phyloP scores from a whole-genome alignment of 2,113 vertebrate species.

The Microcebus griseorufus region DNA sequence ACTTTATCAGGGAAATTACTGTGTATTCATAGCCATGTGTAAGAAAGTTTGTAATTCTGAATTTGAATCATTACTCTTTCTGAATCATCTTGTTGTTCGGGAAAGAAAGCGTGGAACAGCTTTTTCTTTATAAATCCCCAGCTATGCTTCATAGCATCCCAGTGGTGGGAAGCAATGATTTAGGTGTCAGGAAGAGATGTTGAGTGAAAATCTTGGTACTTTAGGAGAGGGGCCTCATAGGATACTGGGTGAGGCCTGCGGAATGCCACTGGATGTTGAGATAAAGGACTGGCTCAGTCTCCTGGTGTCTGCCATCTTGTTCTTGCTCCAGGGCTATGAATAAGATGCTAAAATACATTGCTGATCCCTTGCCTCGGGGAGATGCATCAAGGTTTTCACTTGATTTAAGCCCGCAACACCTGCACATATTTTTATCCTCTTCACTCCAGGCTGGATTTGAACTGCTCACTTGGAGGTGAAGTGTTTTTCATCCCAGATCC shows the following conservation, averaged over 20 bases:
- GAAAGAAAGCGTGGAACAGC: neutral
- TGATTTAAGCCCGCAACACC: constrained; percentile 38
- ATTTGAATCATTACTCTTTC: constrained; percentile 45
- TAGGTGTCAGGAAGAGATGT: constrained; percentile 6
- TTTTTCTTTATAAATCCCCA: constrained; percentile 1
- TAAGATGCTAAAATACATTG: constrained; percentile 29
- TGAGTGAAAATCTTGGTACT: neutral
- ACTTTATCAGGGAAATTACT: constrained; percentile 60
- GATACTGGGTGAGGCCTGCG: neutral
- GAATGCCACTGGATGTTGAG: neutral
- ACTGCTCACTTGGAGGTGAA: constrained; percentile 35
- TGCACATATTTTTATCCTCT: constrained; percentile 41
- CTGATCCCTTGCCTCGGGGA: constrained; percentile 1
- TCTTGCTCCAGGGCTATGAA: constrained; percentile 19
- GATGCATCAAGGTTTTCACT: neutral
- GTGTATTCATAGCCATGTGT: neutral
- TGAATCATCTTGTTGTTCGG: constrained; percentile 20
- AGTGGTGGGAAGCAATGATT: neutral
- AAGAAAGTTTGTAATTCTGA: constrained; percentile 51
- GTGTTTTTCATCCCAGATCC: neutral
- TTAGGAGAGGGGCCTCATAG: neutral
- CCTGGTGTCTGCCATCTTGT: neutral
- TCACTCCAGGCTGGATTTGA: constrained; percentile 46
- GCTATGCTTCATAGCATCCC: neutral
- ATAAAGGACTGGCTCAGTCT: neutral